Base-by-base conservation (phyloP, 2,113 vertebrate species). In the Grammomys dolichurus region DNA sequence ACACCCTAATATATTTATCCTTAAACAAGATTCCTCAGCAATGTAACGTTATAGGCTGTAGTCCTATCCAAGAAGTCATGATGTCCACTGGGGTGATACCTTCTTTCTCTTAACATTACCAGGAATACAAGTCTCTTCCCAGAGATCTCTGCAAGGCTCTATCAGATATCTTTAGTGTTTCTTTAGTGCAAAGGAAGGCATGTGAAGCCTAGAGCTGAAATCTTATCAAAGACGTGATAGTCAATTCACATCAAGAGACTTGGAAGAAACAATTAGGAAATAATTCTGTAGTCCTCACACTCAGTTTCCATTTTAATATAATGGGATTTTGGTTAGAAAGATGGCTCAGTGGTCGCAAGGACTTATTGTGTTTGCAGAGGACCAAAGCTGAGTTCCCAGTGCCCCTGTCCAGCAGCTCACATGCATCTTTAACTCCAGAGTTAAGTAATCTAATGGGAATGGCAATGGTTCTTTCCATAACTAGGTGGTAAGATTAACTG, bases 11-110 rank as follows among this genome's bases (percentile, higher is more conserved):
- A 92, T 12, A 75, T 82, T 70, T 69, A 86, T n/a, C 36, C 60
- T 78, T 40, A 7, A 92, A 82, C 65, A 92, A 89, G 89, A 95
- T 67, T 88, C 84, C 48, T 94, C 70, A 95, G 87, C 89, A 65
- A 80, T 80, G 72, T 73, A 82, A 60, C 51, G 9, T 58, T 28
- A n/a, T 85, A 54, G 46, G 0, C 36, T 51, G 12, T 36, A 80
- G 81, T 89, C 31, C 31, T 36, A 69, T 33, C 48, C 36, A 86
- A 91, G 20, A 26, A 24, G 22, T 73, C 31, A 20, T 22, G 16
- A 31, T 46, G 58, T 22, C 48, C 11, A 43, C 40, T 67, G 13
- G 40, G 54, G 73, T 58, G 28, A 48, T 14, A 63, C 36, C 40
- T 48, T 80, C 56, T 85, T 76, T 85, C 65, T 90, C n/a, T 54